Conservation (phyloP, 2,113 vertebrate species). For the Lanius ludovicianus region DNA sequence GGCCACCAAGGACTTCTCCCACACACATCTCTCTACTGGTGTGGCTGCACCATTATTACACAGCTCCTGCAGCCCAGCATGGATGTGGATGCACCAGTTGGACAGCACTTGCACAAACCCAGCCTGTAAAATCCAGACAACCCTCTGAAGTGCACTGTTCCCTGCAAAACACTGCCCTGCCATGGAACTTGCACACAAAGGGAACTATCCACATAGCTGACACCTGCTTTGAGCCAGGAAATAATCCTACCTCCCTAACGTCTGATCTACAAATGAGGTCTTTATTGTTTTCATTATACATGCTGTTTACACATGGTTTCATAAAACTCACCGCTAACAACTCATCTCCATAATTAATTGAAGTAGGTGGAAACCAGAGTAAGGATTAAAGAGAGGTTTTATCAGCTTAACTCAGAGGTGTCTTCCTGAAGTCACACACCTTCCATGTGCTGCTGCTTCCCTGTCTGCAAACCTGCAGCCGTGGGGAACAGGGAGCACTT, state of each 20-base stretch:
- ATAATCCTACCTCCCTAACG: neutral
- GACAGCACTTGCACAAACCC: neutral
- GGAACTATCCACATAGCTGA: neutral
- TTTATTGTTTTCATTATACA: neutral
- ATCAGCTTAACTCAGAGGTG: neutral
- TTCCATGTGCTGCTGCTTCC: neutral
- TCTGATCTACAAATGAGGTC: neutral
- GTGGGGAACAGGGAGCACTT: neutral
- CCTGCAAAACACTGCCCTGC: neutral
- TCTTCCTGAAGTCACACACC: neutral
- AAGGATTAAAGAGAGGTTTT: neutral
- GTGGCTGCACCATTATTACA: neutral
- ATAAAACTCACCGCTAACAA: neutral
- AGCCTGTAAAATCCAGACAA: neutral
- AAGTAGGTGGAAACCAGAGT: neutral
- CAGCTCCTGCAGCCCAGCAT: accelerated
- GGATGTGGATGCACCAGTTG: neutral
- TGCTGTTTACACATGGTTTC: neutral
- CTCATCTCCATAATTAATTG: neutral
- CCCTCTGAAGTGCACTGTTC: neutral
- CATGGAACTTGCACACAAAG: neutral
- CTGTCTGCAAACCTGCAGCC: neutral
- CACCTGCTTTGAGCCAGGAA: neutral
- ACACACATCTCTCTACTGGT: neutral
- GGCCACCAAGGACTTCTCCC: neutral